Conservation (phyloP, 2,888 invertebrate species). For the Frankliniella intonsa region DNA sequence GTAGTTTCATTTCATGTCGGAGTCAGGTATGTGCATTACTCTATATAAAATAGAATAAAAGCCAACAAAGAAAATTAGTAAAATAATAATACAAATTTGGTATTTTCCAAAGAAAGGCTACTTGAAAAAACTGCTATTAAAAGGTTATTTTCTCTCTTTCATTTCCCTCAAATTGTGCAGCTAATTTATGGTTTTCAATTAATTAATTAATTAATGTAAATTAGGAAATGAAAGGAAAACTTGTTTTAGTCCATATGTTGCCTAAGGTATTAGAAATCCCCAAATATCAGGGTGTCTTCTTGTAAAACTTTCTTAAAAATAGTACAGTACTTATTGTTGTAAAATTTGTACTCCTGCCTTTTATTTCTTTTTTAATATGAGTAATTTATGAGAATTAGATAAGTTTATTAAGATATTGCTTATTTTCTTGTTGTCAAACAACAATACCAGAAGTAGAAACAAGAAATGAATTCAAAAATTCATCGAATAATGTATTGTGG, state of each 20-base stretch:
- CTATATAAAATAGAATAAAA: too few relatives aligned
- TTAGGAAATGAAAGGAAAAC: neutral
- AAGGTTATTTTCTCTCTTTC: neutral
- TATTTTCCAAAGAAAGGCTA: too few relatives aligned
- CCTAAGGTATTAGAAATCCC: neutral
- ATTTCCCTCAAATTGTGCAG: neutral
- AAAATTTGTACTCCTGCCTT: neutral
- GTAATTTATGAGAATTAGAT: neutral
- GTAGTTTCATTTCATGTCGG: too few relatives aligned
- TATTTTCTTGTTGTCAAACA: neutral
- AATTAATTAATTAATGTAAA: neutral
- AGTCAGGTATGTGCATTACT: too few relatives aligned
- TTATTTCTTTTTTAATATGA: neutral
- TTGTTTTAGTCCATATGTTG: neutral
- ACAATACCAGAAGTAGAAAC: neutral
- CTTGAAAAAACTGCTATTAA: too few relatives aligned
- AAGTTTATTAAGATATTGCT: neutral
- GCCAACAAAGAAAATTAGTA: too few relatives aligned
- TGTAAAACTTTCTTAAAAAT: neutral
- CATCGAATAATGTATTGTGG: neutral
- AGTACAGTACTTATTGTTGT: too few relatives aligned
- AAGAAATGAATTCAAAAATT: neutral
- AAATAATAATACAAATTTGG: too few relatives aligned
- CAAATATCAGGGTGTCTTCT: slow-evolving; percentile 14
- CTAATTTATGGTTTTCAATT: neutral